Conservation (phyloP, 1,140 invertebrate species). For the Battus philenor region DNA sequence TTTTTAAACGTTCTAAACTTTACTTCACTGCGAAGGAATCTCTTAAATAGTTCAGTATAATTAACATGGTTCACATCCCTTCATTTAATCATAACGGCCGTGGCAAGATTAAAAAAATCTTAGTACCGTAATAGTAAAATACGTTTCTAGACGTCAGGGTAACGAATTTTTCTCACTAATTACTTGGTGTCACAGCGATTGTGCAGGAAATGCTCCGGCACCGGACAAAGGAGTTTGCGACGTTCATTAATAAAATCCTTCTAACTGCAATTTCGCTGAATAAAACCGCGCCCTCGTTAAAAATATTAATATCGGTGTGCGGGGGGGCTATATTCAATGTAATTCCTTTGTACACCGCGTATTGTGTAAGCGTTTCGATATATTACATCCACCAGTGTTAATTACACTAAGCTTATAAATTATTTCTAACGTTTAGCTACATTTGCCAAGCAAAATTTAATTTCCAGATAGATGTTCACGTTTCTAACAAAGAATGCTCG, state of each 20-base stretch:
- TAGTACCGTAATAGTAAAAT: conserved; percentile 43
- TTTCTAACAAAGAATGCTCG: conserved; percentile 43
- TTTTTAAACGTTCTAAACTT: neutral
- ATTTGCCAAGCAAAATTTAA: conserved; percentile 41
- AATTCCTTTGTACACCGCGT: conserved; percentile 44
- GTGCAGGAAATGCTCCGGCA: conserved; percentile 62
- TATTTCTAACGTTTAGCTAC: no score
- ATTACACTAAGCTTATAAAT: no score
- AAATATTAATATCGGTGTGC: conserved; percentile 68
- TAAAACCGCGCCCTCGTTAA: conserved; percentile 55
- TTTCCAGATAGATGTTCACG: conserved; percentile 37
- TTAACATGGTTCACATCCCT: conserved; percentile 9
- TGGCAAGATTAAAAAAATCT: conserved; percentile 24
- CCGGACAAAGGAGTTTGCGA: conserved; percentile 61
- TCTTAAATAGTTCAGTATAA: conserved; percentile 1
- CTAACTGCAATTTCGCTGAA: conserved; percentile 69
- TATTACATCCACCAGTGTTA: no score
- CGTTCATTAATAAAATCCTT: conserved; percentile 75
- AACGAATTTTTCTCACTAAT: conserved; percentile 73
- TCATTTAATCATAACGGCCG: conserved; percentile 25
- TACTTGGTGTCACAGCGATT: conserved; percentile 71
- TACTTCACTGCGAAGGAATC: neutral
- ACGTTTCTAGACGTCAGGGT: conserved; percentile 45
- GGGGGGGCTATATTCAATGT: conserved; percentile 42
- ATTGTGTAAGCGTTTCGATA: no score